Evolutionary conservation across 2,797 vertebrate species (phyloP).

Genomic region (Corythornis leucogaster): DNA sequence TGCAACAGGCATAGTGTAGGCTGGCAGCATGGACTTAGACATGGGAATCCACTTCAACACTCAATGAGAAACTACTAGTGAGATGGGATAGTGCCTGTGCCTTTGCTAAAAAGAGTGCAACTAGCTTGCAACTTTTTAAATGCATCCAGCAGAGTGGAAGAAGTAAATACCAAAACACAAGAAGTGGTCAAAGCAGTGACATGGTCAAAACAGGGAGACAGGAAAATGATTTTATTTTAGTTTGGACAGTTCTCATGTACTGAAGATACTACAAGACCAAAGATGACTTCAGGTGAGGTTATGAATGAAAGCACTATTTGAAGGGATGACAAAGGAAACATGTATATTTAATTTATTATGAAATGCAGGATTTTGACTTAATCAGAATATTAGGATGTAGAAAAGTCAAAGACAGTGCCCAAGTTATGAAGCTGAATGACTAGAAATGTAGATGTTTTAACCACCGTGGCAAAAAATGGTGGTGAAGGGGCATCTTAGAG

Average conservation of each 20-base stretch:
- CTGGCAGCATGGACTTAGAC: neutral
- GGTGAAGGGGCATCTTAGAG: neutral
- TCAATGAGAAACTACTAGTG: neutral
- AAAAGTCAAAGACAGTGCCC: neutral
- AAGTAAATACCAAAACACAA: neutral
- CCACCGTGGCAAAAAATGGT: neutral
- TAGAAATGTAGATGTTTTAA: neutral
- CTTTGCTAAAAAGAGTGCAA: neutral
- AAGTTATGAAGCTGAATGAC: neutral
- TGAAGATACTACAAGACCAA: neutral
- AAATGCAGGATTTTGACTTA: neutral
- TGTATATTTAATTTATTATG: neutral
- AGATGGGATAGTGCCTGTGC: rapidly evolving
- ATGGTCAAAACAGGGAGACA: neutral
- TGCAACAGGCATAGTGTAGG: neutral
- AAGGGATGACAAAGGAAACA: neutral
- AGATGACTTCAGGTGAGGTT: neutral
- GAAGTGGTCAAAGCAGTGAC: neutral
- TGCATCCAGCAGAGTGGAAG: neutral
- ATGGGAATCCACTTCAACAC: neutral
- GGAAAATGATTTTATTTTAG: neutral
- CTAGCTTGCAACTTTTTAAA: neutral
- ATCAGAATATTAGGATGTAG: neutral
- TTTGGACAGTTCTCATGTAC: neutral
- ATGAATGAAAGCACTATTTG: neutral